Evolutionary conservation across 2,888 invertebrate species (phyloP).

Genomic region (Seira ritae): DNA sequence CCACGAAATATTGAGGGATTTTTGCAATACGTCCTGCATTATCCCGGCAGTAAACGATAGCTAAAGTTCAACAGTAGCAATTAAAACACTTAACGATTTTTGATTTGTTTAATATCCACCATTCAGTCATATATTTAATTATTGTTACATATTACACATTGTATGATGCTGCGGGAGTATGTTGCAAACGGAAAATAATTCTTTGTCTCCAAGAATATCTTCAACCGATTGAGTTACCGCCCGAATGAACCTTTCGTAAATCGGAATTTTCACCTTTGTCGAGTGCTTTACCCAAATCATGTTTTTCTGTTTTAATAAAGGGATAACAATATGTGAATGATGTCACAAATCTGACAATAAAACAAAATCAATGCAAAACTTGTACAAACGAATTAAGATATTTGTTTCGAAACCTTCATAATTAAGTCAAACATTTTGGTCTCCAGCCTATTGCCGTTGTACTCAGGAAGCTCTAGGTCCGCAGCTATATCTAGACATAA

Average conservation of each 20-base stretch:
- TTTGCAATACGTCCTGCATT: slow-evolving; percentile 75
- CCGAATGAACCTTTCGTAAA: slow-evolving; percentile 80
- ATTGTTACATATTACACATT: slow-evolving; percentile 56
- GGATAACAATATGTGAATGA: not conserved
- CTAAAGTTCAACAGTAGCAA: slow-evolving; percentile 74
- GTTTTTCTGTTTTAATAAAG: slow-evolving; percentile 67
- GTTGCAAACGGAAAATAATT: slow-evolving; percentile 79
- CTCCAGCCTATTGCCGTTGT: slow-evolving; percentile 79
- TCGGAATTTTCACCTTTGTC: slow-evolving; percentile 76
- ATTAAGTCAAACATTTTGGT: slow-evolving; percentile 77
- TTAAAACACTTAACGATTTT: not conserved
- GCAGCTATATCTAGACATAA: slow-evolving; percentile 81
- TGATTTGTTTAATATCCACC: not conserved
- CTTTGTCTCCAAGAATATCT: slow-evolving; percentile 77
- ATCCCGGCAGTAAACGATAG: slow-evolving; percentile 81
- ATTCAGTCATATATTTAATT: not conserved
- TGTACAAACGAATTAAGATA: too few species aligned
- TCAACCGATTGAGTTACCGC: slow-evolving; percentile 79
- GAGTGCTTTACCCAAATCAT: slow-evolving; percentile 60
- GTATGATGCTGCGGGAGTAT: slow-evolving; percentile 82
- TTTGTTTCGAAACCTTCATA: slow-evolving; percentile 77
- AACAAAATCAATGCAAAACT: too few species aligned
- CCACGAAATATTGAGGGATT: slow-evolving; percentile 76
- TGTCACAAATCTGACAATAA: not conserved
- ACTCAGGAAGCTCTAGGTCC: slow-evolving; percentile 80